Conservation (phyloP, 2,797 vertebrate genomes). For the Hoplostethus atlanticus region DNA sequence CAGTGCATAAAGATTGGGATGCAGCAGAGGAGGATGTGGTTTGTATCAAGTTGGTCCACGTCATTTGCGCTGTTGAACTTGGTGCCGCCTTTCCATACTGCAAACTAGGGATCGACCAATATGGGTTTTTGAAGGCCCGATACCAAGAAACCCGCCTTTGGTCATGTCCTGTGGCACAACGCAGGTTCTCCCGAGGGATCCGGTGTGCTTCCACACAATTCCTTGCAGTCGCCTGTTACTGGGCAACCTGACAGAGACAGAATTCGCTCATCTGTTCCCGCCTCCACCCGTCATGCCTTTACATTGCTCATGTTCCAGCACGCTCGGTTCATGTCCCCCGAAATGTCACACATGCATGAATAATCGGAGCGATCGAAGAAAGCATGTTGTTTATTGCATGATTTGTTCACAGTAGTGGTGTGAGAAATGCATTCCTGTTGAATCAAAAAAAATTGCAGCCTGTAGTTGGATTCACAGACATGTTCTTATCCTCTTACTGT, state of each 20-base stretch:
- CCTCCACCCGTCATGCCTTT: constrained; percentile 71
- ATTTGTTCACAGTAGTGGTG: constrained; percentile 17
- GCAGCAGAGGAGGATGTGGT: neutral
- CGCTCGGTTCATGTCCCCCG: constrained; percentile 56
- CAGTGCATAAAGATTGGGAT: neutral
- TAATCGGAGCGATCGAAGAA: constrained; percentile 46
- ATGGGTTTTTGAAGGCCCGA: too few relatives aligned
- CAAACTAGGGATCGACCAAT: too few relatives aligned
- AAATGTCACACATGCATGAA: constrained; percentile 73
- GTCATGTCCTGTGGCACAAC: constrained; percentile 39
- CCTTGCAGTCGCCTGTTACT: constrained; percentile 72
- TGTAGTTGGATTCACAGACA: constrained; percentile 18
- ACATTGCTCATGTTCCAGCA: constrained; percentile 69
- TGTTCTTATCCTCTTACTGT: constrained; percentile 7
- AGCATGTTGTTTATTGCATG: constrained; percentile 28
- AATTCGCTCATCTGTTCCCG: constrained; percentile 76
- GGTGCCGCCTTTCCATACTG: too few relatives aligned
- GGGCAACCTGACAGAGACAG: constrained; percentile 77
- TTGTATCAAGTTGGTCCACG: too few relatives aligned
- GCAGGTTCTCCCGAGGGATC: constrained; percentile 63
- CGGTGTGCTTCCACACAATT: constrained; percentile 63
- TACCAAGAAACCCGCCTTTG: constrained; percentile 37
- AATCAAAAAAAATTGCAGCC: constrained; percentile 31
- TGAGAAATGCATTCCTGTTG: constrained; percentile 16
- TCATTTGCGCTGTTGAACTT: too few relatives aligned